Evolutionary conservation across 2,888 invertebrate species (phyloP).

Genomic region (Lasioglossum calceatum): DNA sequence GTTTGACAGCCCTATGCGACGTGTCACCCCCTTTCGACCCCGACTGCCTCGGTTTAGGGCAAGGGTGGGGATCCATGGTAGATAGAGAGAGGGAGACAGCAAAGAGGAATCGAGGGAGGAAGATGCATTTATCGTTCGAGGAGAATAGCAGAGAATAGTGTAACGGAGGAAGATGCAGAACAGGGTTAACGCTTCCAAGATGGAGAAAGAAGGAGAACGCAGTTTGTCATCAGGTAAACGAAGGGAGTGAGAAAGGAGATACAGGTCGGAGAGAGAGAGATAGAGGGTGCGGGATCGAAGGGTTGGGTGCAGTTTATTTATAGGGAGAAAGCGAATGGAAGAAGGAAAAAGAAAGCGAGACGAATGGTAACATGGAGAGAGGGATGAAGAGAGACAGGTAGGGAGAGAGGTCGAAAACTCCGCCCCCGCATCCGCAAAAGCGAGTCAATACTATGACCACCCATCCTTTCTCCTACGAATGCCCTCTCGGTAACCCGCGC

Average conservation of each 20-base stretch:
- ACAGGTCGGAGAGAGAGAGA: constrained; percentile 2
- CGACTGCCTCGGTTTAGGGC: constrained; percentile 33
- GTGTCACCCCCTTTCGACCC: constrained; percentile 64
- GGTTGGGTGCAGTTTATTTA: constrained; percentile 47
- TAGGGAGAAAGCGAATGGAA: constrained; percentile 45
- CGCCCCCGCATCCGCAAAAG: constrained; percentile 81
- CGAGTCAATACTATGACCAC: constrained; percentile 82
- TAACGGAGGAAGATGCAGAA: not conserved
- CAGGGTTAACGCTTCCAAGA: constrained; percentile 12
- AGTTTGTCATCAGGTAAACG: constrained; percentile 13
- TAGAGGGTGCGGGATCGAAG: constrained; percentile 12
- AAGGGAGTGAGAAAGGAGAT: not conserved
- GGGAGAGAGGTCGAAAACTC: constrained; percentile 80
- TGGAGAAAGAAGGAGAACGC: not conserved
- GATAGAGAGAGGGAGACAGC: constrained; percentile 13
- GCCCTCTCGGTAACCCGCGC: constrained; percentile 55
- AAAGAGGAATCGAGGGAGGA: constrained; percentile 10
- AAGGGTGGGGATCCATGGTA: constrained; percentile 26
- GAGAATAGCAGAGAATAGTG: not conserved
- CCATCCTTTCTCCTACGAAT: constrained; percentile 61
- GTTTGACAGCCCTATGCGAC: constrained; percentile 67
- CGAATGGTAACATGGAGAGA: constrained; percentile 26
- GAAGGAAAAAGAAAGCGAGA: constrained; percentile 46
- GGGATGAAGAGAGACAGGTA: constrained; percentile 36
- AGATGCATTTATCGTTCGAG: not conserved